Percentiles rank a stretch among this genome's conserved stretches.
Conservation (phyloP, 2,113 vertebrate genomes). For the Peromyscus maniculatus region DNA sequence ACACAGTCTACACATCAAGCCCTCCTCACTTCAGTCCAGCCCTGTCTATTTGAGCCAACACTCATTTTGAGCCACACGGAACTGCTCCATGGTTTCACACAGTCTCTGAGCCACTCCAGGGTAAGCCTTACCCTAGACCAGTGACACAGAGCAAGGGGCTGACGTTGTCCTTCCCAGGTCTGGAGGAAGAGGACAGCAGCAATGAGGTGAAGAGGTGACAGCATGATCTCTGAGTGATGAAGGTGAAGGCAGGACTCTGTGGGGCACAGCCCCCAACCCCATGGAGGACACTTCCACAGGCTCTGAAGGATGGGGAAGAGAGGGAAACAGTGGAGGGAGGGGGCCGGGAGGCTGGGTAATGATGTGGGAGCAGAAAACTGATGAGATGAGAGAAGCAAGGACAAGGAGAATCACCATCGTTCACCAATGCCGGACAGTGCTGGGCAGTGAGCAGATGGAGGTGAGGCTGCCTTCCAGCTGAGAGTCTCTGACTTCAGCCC, state of each 20-base stretch:
- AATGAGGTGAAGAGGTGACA: not conserved
- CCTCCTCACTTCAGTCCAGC: not conserved
- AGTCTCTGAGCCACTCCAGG: not conserved
- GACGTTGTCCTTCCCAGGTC: not conserved
- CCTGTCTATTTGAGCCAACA: not conserved
- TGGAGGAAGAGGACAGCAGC: not conserved
- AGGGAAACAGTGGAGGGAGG: not conserved
- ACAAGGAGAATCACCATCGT: not conserved
- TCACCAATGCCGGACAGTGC: not conserved
- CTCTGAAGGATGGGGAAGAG: not conserved
- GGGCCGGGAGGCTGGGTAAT: not conserved
- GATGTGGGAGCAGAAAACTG: not conserved
- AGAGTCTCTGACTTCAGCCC: not conserved
- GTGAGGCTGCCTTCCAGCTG: not conserved
- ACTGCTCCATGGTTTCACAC: not conserved
- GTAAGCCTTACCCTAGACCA: not conserved
- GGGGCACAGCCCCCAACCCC: not conserved
- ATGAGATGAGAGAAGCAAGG: not conserved
- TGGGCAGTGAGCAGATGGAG: not conserved
- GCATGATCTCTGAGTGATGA: not conserved
- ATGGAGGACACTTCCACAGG: not conserved
- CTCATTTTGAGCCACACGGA: not conserved
- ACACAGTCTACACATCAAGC: not conserved
- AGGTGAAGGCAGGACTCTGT: not conserved
- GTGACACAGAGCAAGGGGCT: not conserved